Base-by-base conservation (phyloP, 2,113 vertebrate genomes). In the Cercopithecus mona region DNA sequence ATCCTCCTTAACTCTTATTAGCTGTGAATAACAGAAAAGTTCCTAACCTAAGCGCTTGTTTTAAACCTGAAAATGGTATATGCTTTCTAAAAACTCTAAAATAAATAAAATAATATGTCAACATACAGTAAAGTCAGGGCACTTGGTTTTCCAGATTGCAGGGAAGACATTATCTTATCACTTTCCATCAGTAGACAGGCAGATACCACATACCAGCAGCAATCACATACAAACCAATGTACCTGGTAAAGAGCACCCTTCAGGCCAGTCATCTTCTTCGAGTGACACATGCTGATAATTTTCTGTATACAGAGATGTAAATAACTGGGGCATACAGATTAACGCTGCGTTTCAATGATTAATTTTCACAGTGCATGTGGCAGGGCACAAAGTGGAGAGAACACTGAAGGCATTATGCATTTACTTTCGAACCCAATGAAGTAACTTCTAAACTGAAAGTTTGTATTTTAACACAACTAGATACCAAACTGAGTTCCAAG, bases 161-260 rank as follows among this genome's bases (percentile, higher is more conserved):
- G 1, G 2, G 0, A 5, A 45, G 38, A 35, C 4, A 4, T 1
- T 0, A 9, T 20, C n/a, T 38, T 0, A 0, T 3, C 20, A 10
- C 9, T 16, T 18, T 8, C 14, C 8, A 6, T 3, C 3, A 0
- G 7, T 5, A 61, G 6, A 35, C 3, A 14, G n/a, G 32, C 2
- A 8, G 80, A 35, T 0, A 2, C 61, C 52, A 6, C 0, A 5
- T 1, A 8, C 3, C 18, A 27, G 2, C 73, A 20, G 52, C 17
- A 30, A 8, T 0, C 14, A 38, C 16, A 1, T 5, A 11, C 4
- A 4, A 8, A 8, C 6, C 30, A 0, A 2, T 0, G 27, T 0
- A 1, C 66, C 11, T 3, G 8, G 14, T 17, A 32, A 3, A 35
- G 57, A 16, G n/a, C 1, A 2, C 4, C 61, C 57, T 14, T 2